Base-by-base conservation (phyloP, 2,888 invertebrate genomes). In the Fabriciana adippe region DNA sequence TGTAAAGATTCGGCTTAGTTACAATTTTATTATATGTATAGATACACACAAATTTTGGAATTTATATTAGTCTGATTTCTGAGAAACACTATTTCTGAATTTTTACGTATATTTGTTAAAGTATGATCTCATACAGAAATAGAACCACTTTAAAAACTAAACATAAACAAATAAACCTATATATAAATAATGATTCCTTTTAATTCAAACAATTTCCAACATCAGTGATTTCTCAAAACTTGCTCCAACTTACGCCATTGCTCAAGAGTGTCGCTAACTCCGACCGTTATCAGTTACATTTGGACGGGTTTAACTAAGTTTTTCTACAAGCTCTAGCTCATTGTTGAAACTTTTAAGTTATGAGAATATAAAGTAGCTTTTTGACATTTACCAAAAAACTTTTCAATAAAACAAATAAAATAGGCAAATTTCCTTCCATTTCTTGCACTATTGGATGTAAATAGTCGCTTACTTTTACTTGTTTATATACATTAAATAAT, bases 231-330 rank as follows among this genome's bases (percentile, higher is more conserved):
- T 59, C 68, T 64, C 68, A 66, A 57, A 74, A 68, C 64, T 69
- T 70, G 54, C 55, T 26, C 54, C 47, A 84, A 85, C 84, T 86
- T 79, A 71, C 66, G 72, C 76, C 76, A 78, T 80, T 78, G 80
- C 82, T 81, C 81, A 80, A 74, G 76, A 78, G 79, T 78, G 79
- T 75, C 78, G 75, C 81, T 74, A 80, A 78, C 77, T 80, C 75
- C 73, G 70, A 59, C 61, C 61, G 61, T 61, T 61, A 61, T 61
- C 61, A 61, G 61, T 61, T 61, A 61, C 61, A 61, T 61, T 61
- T 61, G 61, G 61, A 61, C 61, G 61, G 61, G 51, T 53, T 61
- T 61, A 61, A 61, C 53, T 61, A 61, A 61, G 61, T 61, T 61
- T 61, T 61, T 61, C 61, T 53, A 61, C 61, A 51, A 53, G 53